Evolutionary conservation across 1,140 invertebrate genomes (phyloP).

Genomic region (Aporrectodea caliginosa): DNA sequence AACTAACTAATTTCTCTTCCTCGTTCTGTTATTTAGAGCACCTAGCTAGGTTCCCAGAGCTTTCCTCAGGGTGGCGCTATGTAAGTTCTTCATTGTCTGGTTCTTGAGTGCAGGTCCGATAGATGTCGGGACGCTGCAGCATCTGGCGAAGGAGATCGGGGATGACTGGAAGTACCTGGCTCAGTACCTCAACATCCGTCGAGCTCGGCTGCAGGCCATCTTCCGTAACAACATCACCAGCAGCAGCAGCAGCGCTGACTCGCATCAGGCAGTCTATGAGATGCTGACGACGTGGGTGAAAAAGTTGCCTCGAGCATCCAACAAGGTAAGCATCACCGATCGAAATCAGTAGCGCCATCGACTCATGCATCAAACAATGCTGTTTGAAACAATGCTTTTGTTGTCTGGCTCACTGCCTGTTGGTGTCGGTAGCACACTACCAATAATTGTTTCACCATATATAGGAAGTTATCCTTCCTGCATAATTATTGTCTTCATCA

Average conservation of each 20-base stretch:
- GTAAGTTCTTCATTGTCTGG: background rate
- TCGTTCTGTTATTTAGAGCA: too few species aligned
- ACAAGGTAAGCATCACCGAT: constrained; percentile 48
- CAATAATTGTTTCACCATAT: too few species aligned
- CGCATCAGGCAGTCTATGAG: constrained; percentile 42
- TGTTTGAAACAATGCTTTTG: too few species aligned
- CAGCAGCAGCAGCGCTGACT: constrained; percentile 37
- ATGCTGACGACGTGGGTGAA: constrained; percentile 50
- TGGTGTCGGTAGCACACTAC: too few species aligned
- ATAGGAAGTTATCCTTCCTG: too few species aligned
- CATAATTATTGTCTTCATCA: too few species aligned
- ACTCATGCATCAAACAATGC: too few species aligned
- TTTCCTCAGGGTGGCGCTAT: background rate
- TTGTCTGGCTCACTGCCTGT: too few species aligned
- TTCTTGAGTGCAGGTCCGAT: constrained; percentile 46
- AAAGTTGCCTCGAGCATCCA: constrained; percentile 40
- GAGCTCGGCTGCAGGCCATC: constrained; percentile 47
- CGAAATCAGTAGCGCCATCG: too few species aligned
- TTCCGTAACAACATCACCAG: constrained; percentile 35
- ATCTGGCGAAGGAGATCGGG: constrained; percentile 42
- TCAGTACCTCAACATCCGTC: constrained; percentile 39
- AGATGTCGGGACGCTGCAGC: constrained; percentile 40
- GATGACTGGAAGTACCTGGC: constrained; percentile 49
- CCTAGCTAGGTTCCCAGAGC: constrained; percentile 1
- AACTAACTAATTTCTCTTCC: too few species aligned